These are phyloP conservation scores for Lichenostomus cassidix DNA, from an alignment of 2,113 vertebrate genomes.

Conservation along the genomic window DNA sequence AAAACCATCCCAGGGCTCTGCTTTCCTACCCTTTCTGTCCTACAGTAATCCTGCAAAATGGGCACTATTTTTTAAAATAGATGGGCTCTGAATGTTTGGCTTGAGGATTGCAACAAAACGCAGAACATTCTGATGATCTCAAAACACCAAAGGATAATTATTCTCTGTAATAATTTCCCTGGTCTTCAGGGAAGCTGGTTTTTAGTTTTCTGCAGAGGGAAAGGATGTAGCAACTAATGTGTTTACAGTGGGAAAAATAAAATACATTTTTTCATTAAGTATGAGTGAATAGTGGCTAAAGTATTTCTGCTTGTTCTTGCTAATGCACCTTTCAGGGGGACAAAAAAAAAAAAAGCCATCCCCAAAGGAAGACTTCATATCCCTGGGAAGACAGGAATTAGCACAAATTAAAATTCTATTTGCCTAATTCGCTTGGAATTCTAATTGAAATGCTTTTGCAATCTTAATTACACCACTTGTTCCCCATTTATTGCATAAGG, in stretches of 20 bases:
- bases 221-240: not conserved
- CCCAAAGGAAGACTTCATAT: not conserved
- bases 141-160: not conserved
- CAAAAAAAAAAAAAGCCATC: not conserved
- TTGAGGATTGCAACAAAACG: not conserved
- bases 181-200: not conserved
- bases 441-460: conserved; percentile 13
- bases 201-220: not conserved
- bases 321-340: not conserved
- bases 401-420: not conserved
- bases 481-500: not conserved
- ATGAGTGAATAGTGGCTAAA: not conserved
- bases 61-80: not conserved
- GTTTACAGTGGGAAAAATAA: not conserved
- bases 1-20: not conserved
- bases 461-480: conserved; percentile 20
- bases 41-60: not conserved
- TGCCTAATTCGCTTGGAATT: not conserved
- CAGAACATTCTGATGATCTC: not conserved
- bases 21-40: not conserved
- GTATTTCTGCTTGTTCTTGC: not conserved
- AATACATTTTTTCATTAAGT: not conserved
- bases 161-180: not conserved
- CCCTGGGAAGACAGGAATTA: conserved; percentile 17
- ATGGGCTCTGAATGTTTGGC: not conserved